Evolutionary conservation across 2,797 vertebrate genomes (phyloP), one percentile per base, ranked within the genome.

Genomic region (Naso thynnoides): DNA sequence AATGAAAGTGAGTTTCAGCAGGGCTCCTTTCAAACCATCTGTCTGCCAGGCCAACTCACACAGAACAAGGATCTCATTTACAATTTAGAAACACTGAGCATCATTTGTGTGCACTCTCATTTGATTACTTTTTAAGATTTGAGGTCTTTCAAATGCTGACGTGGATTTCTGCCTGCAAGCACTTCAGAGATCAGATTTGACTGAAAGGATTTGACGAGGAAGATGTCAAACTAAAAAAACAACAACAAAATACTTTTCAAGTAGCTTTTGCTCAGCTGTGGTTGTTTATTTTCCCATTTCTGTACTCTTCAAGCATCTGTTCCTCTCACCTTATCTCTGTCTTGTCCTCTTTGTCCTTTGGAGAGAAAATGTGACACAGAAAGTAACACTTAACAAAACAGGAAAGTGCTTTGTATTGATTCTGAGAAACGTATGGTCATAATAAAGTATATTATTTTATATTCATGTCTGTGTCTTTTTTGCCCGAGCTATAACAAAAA

Each of bases 361-460:
- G 91, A 90, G 88, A 90, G 56, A 90, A 88, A 76, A 76, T 59
- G 79, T 88, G 70, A 79, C n/a, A 71, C 76, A 81, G 63, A 91
- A 90, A 68, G 54, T 64, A 69, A 88, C 68, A 70, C 80, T 88
- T 77, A 91, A 87, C 73, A 85, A 78, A 91, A 85, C 70, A 82
- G 68, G 86, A 88, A 90, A 84, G 67, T 79, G 81, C 87, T 93
- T 93, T 92, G 88, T 92, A 90, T 88, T 91, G 92, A 93, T 91
- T 87, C 88, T 84, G 83, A 87, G 70, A 90, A 86, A 89, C 82
- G 82, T 93, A 92, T 78, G 88, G 73, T 94, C 86, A 88, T 88
- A 94, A 94, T 95, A 95, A 95, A 95, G 89, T 92, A 83, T 93
- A 92, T 92, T 92, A 90, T 92, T 92, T 91, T 88, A 87, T 78